These are phyloP conservation scores for Coturnix japonica DNA, from an alignment of 2,113 vertebrate genomes.

Conservation along the genomic window DNA sequence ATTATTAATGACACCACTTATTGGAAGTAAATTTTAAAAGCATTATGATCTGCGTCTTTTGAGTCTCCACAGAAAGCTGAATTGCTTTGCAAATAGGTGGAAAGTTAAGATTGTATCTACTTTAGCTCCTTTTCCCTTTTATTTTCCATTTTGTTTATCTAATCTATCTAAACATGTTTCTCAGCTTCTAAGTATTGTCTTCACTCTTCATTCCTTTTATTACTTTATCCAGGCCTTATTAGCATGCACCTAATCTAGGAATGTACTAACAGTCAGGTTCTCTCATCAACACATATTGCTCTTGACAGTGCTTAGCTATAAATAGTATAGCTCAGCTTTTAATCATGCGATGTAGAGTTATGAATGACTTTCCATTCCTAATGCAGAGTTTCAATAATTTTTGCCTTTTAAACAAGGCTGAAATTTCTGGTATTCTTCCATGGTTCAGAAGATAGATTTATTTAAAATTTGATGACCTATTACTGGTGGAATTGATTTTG, in stretches of 20 bases:
- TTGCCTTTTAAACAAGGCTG: background rate
- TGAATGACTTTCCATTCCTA: background rate
- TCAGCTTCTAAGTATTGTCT: background rate
- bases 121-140: background rate
- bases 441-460: background rate
- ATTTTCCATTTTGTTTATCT: background rate
- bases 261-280: background rate
- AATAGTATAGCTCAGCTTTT: slow-evolving; percentile 24
- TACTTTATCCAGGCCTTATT: background rate
- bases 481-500: background rate
- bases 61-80: background rate
- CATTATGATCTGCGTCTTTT: background rate
- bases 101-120: background rate
- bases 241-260: background rate
- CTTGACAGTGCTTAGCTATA: slow-evolving; percentile 1
- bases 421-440: background rate
- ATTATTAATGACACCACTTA: background rate
- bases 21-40: background rate
- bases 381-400: background rate
- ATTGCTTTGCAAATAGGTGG: background rate
- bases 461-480: background rate
- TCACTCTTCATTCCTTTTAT: background rate
- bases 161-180: background rate
- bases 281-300: background rate
- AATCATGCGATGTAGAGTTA: background rate